phyloP scores from a whole-genome alignment of 2,113 vertebrate genomes.

The Bambusicola thoracicus region DNA sequence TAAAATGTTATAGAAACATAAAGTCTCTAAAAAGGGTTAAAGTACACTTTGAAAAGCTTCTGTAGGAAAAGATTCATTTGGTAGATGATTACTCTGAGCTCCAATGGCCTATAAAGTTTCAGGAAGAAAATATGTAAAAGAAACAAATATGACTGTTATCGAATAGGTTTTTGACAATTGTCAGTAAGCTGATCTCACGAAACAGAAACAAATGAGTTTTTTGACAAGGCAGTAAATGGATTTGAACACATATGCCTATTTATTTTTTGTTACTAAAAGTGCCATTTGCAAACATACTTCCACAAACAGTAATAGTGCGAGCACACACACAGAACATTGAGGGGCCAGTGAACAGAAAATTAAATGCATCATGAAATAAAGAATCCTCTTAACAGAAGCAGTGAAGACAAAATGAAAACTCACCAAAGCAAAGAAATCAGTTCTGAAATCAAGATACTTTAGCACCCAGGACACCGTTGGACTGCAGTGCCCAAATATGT shows the following conservation, averaged over 20 bases:
- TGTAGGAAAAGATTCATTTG: neutral
- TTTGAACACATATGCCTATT: neutral
- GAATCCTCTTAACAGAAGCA: neutral
- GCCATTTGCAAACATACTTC: neutral
- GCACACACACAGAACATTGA: neutral
- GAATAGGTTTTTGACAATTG: neutral
- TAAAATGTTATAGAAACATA: neutral
- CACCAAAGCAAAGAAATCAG: neutral
- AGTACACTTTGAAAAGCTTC: neutral
- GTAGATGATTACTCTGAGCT: neutral
- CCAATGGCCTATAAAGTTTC: neutral
- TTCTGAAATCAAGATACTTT: neutral
- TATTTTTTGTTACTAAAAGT: neutral
- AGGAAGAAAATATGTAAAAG: neutral
- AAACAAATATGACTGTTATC: neutral
- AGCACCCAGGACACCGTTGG: neutral
- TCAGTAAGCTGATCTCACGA: neutral
- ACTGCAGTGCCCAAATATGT: neutral
- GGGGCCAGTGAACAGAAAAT: neutral
- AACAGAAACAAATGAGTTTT: neutral
- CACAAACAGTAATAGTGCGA: neutral
- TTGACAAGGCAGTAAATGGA: neutral
- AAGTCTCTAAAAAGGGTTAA: neutral
- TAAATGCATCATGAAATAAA: neutral
- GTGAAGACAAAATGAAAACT: neutral